A percentile compares a stretch with the other conserved stretches of the same genome.
Conservation (phyloP, 2,113 vertebrate genomes). For the Amphiprion ocellaris region DNA sequence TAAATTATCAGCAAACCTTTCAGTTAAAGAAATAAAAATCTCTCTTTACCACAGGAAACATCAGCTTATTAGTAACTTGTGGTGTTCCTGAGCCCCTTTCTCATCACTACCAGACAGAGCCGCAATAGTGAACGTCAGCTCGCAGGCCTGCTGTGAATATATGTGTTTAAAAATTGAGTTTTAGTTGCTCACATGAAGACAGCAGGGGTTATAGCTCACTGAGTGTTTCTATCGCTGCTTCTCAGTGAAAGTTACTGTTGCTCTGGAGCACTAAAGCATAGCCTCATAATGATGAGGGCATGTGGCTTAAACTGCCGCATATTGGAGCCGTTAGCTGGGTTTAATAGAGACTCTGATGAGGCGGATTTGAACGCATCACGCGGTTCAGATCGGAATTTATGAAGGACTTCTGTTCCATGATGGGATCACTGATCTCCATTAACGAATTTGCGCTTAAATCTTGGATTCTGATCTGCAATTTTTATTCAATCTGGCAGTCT, state of each 20-base stretch:
- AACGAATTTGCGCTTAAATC: background rate
- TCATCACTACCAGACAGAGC: background rate
- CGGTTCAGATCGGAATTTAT: background rate
- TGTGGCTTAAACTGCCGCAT: slow-evolving; percentile 41
- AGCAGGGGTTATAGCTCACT: background rate
- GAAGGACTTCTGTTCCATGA: background rate
- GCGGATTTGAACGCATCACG: slow-evolving; percentile 34
- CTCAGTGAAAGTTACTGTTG: slow-evolving; percentile 23
- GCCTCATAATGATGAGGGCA: slow-evolving; percentile 25
- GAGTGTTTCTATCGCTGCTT: background rate
- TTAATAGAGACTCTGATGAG: slow-evolving; percentile 34
- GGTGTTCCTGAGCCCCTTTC: background rate
- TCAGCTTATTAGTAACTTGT: background rate
- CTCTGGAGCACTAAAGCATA: slow-evolving; percentile 22
- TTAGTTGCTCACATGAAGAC: background rate
- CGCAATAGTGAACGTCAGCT: background rate
- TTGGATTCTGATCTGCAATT: background rate
- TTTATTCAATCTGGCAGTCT: background rate
- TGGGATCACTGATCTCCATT: background rate
- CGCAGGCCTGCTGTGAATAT: background rate
- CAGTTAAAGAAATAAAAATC: background rate
- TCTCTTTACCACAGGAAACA: background rate
- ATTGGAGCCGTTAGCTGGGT: slow-evolving; percentile 28
- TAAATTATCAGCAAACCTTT: background rate
- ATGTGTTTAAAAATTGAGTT: slow-evolving; percentile 20